Evolutionary conservation across 2,888 invertebrate genomes (phyloP), one percentile per base, ranked within the genome.

Genomic region (Pollenia griseotomentosa): DNA sequence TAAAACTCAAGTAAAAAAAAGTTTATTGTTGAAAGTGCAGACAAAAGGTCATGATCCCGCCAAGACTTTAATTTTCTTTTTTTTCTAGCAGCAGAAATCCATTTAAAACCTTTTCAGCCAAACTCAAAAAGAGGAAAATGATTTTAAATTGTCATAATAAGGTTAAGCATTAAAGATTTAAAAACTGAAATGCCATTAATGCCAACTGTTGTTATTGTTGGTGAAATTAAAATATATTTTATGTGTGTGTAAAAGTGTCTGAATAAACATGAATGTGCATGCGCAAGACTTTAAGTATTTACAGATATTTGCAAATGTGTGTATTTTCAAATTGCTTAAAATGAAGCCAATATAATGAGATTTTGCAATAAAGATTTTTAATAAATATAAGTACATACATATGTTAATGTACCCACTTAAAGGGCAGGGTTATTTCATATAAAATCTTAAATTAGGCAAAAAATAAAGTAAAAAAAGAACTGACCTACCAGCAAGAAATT

Each of bases 131-230:
- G n/a, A 6, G 16, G 2, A 53, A 40, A 70, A 16, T 7, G 6
- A 70, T 42, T 70, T 70, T 12, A 53, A 70, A 40, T 42, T 9
- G 12, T 51, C 53, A 44, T 42, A 40, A 71, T 9, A 70, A 53
- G 16, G 40, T 42, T 19, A 2, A 46, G 46, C 8, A 66, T 66
- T 71, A 40, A 71, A 44, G 11, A 71, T 55, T 71, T 55, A 71
- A 40, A n/a, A 12, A 40, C 1, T 42, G 8, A 55, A 71, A 14
- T n/a, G 44, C 40, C 19, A 55, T 42, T 71, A 55, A 42, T 71
- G 19, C 19, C 71, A 71, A 71, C 55, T 55, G 42, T 19, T 19
- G 33, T 19, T 7, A 9, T 33, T 33, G 4, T 14, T 51, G 53
- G 53, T 14, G 66, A 71, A 42, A 44, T 55, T 44, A 16, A 40